These are phyloP conservation scores for Rhopilema esculentum DNA, from an alignment of 30 jellyfish, hydroid and myxozoan species.

Conservation along the genomic window DNA sequence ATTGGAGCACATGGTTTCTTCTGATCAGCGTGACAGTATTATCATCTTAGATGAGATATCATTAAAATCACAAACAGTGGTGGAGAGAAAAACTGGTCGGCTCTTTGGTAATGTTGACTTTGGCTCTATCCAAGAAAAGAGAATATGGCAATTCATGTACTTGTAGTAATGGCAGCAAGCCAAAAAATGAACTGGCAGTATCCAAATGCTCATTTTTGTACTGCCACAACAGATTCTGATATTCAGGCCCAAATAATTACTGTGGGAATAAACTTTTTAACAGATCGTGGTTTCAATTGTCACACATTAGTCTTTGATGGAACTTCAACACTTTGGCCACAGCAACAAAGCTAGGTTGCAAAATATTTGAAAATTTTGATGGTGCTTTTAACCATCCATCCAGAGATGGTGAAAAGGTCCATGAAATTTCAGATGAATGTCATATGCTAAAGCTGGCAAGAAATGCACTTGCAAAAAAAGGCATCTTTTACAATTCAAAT, in stretches of 20 bases:
- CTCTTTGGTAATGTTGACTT: conserved; percentile 50
- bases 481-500: conserved; percentile 14
- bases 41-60: conserved; percentile 37
- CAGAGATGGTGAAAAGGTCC: not conserved
- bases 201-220: conserved; percentile 12
- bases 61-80: conserved; percentile 17
- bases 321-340: conserved; percentile 11
- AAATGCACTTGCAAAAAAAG: conserved; percentile 57
- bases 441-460: conserved; percentile 55
- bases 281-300: not conserved
- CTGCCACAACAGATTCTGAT: conserved; percentile 24
- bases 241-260: conserved; percentile 21
- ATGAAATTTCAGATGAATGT: conserved; percentile 50
- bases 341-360: conserved; percentile 34
- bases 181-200: conserved; percentile 25
- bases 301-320: conserved; percentile 51
- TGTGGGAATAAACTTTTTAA: conserved; percentile 1
- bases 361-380: conserved; percentile 15
- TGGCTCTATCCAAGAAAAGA: conserved; percentile 23
- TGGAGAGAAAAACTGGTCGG: conserved; percentile 6
- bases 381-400: conserved; percentile 46
- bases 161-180: conserved; percentile 43
- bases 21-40: conserved; percentile 17
- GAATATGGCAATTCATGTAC: conserved; percentile 14
- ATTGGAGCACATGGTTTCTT: no score